phyloP scores from a whole-genome alignment of 1,140 invertebrate genomes.

The Drosophila teissieri region DNA sequence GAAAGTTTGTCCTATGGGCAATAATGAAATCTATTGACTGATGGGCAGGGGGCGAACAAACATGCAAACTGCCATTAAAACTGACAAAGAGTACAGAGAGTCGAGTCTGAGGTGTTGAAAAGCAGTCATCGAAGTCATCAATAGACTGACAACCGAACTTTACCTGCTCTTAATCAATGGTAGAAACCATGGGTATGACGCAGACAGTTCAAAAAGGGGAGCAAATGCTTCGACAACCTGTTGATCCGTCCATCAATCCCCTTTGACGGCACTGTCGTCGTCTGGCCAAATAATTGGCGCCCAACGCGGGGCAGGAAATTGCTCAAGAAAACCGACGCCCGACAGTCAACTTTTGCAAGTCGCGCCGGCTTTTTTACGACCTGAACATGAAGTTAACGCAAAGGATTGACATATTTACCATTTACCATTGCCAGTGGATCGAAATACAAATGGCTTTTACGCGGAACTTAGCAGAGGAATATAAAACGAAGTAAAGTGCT shows the following conservation, averaged over 20 bases:
- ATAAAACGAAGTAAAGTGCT: not conserved
- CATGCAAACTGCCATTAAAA: conserved; percentile 74
- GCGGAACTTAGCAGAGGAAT: not conserved
- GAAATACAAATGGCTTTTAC: conserved; percentile 13
- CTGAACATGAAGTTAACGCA: conserved; percentile 34
- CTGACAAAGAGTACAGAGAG: conserved; percentile 61
- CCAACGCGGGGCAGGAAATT: conserved; percentile 46
- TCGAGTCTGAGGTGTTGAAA: conserved; percentile 17
- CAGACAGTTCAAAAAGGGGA: not conserved
- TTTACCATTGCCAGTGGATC: conserved; percentile 21
- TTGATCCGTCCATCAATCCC: conserved; percentile 21
- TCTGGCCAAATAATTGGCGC: conserved; percentile 44
- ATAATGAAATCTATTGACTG: conserved; percentile 12
- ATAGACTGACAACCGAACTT: conserved; percentile 50
- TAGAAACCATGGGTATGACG: not conserved
- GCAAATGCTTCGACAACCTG: conserved; percentile 5
- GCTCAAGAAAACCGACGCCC: conserved; percentile 38
- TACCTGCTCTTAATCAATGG: conserved; percentile 42
- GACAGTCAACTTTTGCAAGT: conserved; percentile 23
- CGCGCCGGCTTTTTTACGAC: conserved; percentile 20
- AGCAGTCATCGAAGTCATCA: conserved; percentile 39
- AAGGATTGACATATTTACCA: conserved; percentile 32
- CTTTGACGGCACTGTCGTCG: conserved; percentile 32
- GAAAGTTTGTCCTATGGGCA: conserved; percentile 59
- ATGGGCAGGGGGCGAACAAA: conserved; percentile 21